These are phyloP conservation scores for Piprites chloris DNA, from an alignment of 2,113 vertebrate genomes.

Conservation along the genomic window DNA sequence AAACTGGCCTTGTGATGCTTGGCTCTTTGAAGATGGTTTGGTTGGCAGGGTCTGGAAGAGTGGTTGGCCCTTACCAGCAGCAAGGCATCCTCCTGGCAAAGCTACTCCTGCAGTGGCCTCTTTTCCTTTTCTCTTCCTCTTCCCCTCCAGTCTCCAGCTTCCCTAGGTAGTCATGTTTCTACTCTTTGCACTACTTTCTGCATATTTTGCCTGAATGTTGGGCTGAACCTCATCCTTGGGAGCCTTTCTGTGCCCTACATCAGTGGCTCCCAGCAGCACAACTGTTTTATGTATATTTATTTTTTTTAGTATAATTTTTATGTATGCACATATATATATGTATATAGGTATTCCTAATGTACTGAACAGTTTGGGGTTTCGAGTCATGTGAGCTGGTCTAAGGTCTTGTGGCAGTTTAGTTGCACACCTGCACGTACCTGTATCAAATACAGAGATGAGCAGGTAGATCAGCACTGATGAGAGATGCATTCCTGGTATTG, in stretches of 20 bases:
- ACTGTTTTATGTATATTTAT: not conserved
- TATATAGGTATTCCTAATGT: accelerated
- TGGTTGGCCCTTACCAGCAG: not conserved
- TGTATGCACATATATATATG: not conserved
- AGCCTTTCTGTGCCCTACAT: not conserved
- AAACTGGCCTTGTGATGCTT: not conserved
- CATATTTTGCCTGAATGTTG: not conserved
- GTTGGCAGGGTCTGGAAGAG: not conserved
- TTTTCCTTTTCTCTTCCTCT: not conserved
- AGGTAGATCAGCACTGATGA: not conserved
- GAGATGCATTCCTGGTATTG: not conserved
- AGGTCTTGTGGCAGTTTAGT: not conserved
- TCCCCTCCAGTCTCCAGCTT: not conserved
- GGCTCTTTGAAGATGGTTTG: not conserved
- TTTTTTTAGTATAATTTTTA: not conserved
- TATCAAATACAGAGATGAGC: not conserved
- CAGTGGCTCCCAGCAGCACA: not conserved
- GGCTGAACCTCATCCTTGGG: not conserved
- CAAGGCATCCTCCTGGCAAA: not conserved
- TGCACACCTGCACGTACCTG: not conserved
- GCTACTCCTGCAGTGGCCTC: not conserved
- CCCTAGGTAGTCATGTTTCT: not conserved
- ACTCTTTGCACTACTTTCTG: not conserved
- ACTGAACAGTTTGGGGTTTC: not conserved
- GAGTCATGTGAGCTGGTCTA: not conserved